Percentiles rank a stretch among this genome's conserved stretches.
Evolutionary conservation across 2,113 vertebrate species (phyloP).

Genomic region (Calyptommatus sinebrachiatus): DNA sequence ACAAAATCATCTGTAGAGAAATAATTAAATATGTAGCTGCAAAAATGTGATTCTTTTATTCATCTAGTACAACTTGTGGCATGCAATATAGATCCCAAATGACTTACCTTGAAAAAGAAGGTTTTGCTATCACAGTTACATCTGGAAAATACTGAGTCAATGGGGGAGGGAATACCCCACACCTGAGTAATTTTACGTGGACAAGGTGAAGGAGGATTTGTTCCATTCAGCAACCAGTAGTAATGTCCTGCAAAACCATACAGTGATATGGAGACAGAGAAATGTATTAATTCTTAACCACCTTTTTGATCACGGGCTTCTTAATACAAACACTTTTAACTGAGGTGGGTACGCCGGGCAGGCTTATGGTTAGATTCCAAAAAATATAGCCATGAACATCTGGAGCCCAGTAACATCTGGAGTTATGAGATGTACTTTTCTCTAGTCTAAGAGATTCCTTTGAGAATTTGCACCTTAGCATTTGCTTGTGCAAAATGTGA

Average conservation of each 20-base stretch:
- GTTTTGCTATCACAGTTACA: slow-evolving; percentile 95
- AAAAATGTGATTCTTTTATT: too few relatives aligned
- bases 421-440: too few relatives aligned
- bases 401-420: too few relatives aligned
- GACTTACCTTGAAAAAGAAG: slow-evolving; percentile 90
- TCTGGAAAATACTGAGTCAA: slow-evolving; percentile 90
- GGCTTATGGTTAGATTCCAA: neutral
- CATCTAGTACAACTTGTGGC: neutral
- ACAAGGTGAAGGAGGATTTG: slow-evolving; percentile 67
- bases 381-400: neutral
- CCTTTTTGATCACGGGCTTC: too few relatives aligned
- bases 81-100: neutral
- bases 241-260: slow-evolving; percentile 78
- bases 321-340: neutral
- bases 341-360: too few relatives aligned
- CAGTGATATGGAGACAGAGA: neutral
- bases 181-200: slow-evolving; percentile 80
- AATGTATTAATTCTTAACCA: neutral
- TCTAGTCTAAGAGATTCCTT: neutral
- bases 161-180: slow-evolving; percentile 93
- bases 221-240: slow-evolving; percentile 85
- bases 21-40: neutral
- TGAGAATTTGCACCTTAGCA: neutral
- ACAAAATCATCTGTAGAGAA: neutral
- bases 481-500: neutral